Base-by-base conservation (phyloP, 2,797 vertebrate species). In the Amblyopsis hoosieri region DNA sequence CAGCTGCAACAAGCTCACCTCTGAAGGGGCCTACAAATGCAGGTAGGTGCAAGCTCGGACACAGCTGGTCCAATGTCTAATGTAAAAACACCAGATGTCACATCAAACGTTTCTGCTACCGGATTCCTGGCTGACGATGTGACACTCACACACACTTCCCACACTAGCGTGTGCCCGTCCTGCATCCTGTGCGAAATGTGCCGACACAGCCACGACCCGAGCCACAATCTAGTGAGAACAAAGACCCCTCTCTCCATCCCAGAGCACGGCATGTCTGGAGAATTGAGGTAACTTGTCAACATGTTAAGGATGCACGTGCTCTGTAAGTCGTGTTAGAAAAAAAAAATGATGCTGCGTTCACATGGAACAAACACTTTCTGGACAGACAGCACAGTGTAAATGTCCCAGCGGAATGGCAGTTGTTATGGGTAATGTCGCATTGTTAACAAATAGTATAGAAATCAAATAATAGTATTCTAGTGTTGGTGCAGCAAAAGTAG, bases 11-110 rank as follows among this genome's bases (percentile, higher is more conserved):
- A 93, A 93, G 9, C 91, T 90, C 12, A 96, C 97, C 11, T 80
- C 96, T 0, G 96, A 97, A 14, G 93, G 97, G 67, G 96, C 96
- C 60, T 99, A 98, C 88, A 96, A 97, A 75, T 99, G 97, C 94
- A 99, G 97, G 97, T 98, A 78, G 11, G 46, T 37, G 4, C 37
- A 37, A 37, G 37, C 37, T 37, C 2, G 37, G 37, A 37, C 37
- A 37, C 1, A 37, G 37, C 9, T 5, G 37, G 7, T 9, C 33
- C 3, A 37, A 37, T 37, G 5, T 37, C 33, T 23, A 23, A 23
- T 23, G 19, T 23, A 23, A 23, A 23, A 23, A 23, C 19, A 23
- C 19, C 19, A 23, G 19, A 23, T 2, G 19, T 23, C 23, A 23
- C 23, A 23, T 2, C 23, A 23, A 23, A 3, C 23, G 3, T 23